These are phyloP conservation scores for Acanthisitta chloris DNA, from an alignment of 2,113 vertebrate species.

Conservation along the genomic window DNA sequence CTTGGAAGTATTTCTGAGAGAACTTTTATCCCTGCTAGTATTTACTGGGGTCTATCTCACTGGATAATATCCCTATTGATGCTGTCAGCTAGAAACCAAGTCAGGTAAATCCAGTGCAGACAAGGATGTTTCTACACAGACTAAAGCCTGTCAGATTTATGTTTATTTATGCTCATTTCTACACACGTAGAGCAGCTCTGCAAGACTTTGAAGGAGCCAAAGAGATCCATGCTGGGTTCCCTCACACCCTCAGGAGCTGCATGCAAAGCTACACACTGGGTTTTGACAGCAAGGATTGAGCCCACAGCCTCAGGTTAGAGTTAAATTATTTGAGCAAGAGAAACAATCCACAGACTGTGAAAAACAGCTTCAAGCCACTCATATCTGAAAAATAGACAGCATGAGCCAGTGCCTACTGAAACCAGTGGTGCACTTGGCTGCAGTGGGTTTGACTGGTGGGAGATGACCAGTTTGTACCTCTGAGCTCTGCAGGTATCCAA, in stretches of 20 bases:
- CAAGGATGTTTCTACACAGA: not conserved
- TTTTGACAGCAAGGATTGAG: constrained; percentile 59
- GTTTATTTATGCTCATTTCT: constrained; percentile 36
- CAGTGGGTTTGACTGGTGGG: not conserved
- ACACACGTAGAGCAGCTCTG: constrained; percentile 35
- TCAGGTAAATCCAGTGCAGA: not conserved
- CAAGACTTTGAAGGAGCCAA: constrained; percentile 3
- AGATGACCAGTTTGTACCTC: not conserved
- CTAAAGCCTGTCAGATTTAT: constrained; percentile 45
- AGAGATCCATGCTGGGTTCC: constrained; percentile 21
- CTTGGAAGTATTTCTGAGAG: not conserved
- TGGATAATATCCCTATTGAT: not conserved
- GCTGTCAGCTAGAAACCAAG: not conserved
- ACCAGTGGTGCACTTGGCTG: not conserved
- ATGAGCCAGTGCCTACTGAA: not conserved
- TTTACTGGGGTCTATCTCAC: not conserved
- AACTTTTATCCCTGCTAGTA: not conserved
- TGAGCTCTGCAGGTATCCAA: not conserved
- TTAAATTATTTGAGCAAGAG: constrained; percentile 62
- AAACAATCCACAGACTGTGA: not conserved
- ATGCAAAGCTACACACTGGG: not conserved
- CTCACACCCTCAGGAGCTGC: constrained; percentile 12
- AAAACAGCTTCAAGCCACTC: constrained; percentile 34
- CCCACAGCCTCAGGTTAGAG: constrained; percentile 52
- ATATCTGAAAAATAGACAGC: not conserved